Percentiles rank a stretch among this genome's conserved stretches.
Conservation (phyloP, 2,888 invertebrate genomes). For the Parascotia fuliginaria region DNA sequence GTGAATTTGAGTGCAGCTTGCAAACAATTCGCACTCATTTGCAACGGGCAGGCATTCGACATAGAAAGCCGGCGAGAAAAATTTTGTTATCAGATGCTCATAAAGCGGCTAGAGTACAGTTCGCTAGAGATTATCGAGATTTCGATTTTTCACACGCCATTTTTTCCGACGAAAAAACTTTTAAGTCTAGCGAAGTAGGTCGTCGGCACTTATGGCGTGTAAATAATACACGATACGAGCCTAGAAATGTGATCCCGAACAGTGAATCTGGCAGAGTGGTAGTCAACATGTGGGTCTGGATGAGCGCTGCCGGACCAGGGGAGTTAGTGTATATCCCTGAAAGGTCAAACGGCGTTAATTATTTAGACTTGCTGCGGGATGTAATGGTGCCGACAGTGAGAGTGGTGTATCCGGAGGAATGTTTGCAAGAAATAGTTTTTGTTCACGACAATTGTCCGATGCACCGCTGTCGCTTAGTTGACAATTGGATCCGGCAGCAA, state of each 20-base stretch:
- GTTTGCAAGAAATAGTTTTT: slow-evolving; percentile 15
- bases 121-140: slow-evolving; percentile 23
- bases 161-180: slow-evolving; percentile 28
- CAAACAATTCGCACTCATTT: neutral
- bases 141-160: slow-evolving; percentile 31
- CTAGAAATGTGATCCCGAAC: neutral
- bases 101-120: slow-evolving; percentile 22
- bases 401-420: slow-evolving; percentile 16
- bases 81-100: slow-evolving; percentile 8
- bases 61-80: neutral
- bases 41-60: neutral
- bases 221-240: slow-evolving; percentile 16
- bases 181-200: slow-evolving; percentile 19
- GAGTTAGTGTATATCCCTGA: neutral
- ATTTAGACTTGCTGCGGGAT: slow-evolving; percentile 7
- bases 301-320: neutral
- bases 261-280: neutral
- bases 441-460: slow-evolving; percentile 26
- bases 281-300: neutral
- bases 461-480: slow-evolving; percentile 1
- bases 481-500: slow-evolving; percentile 1
- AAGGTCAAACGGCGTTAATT: neutral
- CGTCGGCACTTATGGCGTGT: slow-evolving; percentile 30
- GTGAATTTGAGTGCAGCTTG: neutral
- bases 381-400: slow-evolving; percentile 21